Evolutionary conservation across 2,888 invertebrate species (phyloP), one percentile per base, ranked within the genome.

Genomic region (Pinctada fucata): DNA sequence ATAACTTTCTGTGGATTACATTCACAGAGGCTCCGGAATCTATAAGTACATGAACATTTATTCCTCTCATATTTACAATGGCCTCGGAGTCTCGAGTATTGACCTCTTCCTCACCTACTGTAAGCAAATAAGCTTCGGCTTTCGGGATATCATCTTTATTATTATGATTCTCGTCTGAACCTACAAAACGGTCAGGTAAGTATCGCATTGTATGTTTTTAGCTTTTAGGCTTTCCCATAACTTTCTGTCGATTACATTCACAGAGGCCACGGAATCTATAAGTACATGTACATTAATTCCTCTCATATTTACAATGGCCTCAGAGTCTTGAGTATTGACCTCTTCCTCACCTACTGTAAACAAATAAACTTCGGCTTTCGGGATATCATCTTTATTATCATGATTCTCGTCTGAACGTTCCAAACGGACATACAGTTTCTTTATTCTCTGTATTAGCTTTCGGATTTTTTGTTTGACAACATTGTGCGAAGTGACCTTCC

Each of bases 181-280:
- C 8, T 10, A 45, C 58, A 78, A 78, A 58, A 63, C 63, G 16
- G 77, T 68, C 51, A 52, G 48, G 47, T 10, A 78, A 45, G 5
- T 31, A 51, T 3, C 77, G 13, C 13, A 78, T 75, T 63, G 66
- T 6, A 78, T 50, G 50, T 75, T 83, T 49, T 47, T 73, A n/a
- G 64, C 3, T 63, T 76, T 80, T 71, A 68, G 45, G 8, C 50
- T 4, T 58, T 79, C 75, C 81, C 80, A 81, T 31, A 70, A 47
- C 13, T 68, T 8, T 68, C 76, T 51, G 47, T 78, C 79, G 10
- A 81, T 70, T 8, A 81, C 64, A 49, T 80, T n/a, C n/a, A 52
- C 75, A 31, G 68, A 45, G 1, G 75, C 67, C 47, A 51, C 75
- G 2, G 75, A 75, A 31, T 75, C 75, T 2, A 75, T 68, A 2